Conservation (phyloP, 2,113 vertebrate genomes). For the Cyprichromis sp. region DNA sequence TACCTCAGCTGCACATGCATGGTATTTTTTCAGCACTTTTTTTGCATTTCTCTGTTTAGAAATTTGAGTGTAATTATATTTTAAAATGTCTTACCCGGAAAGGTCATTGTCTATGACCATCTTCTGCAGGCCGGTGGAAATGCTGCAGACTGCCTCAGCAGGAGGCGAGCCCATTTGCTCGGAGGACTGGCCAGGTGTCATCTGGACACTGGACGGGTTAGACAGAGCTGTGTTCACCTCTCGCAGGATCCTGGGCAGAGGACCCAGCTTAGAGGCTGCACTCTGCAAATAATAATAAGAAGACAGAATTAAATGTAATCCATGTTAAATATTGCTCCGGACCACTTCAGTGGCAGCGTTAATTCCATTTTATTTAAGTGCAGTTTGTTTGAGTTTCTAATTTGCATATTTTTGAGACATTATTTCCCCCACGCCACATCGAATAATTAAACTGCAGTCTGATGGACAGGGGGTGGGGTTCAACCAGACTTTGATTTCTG, state of each 20-base stretch:
- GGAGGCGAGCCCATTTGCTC: conserved; percentile 80
- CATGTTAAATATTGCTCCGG: background rate
- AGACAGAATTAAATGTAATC: background rate
- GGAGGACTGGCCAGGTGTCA: conserved; percentile 60
- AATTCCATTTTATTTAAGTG: background rate
- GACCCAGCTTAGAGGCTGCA: conserved; percentile 84
- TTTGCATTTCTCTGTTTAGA: background rate
- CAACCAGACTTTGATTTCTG: conserved; percentile 5
- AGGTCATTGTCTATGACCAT: conserved; percentile 96
- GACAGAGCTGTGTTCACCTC: conserved; percentile 87
- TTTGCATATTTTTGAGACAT: background rate
- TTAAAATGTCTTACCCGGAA: conserved; percentile 73
- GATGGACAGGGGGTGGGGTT: background rate
- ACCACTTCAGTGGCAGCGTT: background rate
- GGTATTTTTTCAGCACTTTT: background rate
- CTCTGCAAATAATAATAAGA: conserved; percentile 58
- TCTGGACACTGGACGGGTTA: conserved; percentile 80
- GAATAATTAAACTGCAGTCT: conserved; percentile 29
- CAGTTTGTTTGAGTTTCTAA: background rate
- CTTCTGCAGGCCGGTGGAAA: conserved; percentile 91
- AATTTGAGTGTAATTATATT: background rate
- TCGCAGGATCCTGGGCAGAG: conserved; percentile 88
- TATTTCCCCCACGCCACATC: background rate
- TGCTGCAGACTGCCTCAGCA: conserved; percentile 74
- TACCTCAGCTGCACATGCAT: background rate